Conservation (phyloP, 2,797 vertebrate genomes). For the Leptoclinus maculatus region DNA sequence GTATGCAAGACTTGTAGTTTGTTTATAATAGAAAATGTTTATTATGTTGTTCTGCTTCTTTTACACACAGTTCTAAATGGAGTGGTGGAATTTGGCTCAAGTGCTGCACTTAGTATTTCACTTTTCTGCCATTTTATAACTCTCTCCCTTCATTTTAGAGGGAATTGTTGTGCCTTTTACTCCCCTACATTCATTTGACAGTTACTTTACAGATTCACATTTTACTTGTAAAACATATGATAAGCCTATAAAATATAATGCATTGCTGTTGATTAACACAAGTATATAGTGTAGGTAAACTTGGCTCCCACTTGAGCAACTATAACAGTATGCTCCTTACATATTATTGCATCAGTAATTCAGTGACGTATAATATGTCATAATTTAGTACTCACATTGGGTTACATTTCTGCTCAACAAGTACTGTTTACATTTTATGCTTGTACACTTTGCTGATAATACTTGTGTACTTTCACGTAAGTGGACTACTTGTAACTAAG, state of each 20-base stretch:
- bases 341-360: background rate
- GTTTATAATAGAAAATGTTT: background rate
- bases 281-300: background rate
- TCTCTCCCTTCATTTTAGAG: background rate
- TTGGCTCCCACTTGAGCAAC: background rate
- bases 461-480: background rate
- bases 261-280: background rate
- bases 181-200: background rate
- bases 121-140: background rate
- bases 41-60: background rate
- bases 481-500: background rate
- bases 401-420: background rate
- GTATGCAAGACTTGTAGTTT: no score
- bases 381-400: background rate
- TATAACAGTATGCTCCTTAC: background rate
- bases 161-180: background rate
- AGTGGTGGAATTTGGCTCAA: background rate
- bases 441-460: background rate
- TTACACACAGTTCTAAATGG: background rate
- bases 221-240: background rate
- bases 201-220: background rate
- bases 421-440: background rate
- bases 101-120: background rate
- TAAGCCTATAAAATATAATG: background rate
- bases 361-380: background rate